Evolutionary conservation across 2,797 vertebrate species (phyloP).

Genomic region (Glyptemys insculpta): DNA sequence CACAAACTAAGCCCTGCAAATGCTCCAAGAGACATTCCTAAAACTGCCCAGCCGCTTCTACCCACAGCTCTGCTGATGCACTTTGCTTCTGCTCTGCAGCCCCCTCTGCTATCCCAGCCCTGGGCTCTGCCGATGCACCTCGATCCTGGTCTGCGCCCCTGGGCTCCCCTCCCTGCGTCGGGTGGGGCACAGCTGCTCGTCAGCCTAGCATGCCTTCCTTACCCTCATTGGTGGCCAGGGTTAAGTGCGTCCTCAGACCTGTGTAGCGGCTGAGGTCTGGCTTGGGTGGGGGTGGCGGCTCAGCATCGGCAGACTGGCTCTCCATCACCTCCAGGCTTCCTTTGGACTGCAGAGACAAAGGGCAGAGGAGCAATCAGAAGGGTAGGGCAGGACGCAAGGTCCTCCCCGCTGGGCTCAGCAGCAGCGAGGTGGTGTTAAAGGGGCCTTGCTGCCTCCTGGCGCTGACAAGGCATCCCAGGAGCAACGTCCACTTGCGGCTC

Average conservation of each 20-base stretch:
- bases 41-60: neutral
- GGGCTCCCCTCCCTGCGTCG: conserved; percentile 20
- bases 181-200: neutral
- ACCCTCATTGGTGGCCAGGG: conserved; percentile 83
- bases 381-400: neutral
- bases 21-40: fast-evolving
- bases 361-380: conserved; percentile 22
- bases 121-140: neutral
- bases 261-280: conserved; percentile 92
- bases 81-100: neutral
- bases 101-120: neutral
- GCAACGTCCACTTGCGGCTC: fast-evolving
- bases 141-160: conserved; percentile 19
- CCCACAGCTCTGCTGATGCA: fast-evolving
- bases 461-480: neutral
- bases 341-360: conserved; percentile 88
- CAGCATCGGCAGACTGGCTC: conserved; percentile 96
- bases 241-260: conserved; percentile 84
- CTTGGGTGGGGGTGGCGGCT: conserved; percentile 96
- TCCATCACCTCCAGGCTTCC: conserved; percentile 95
- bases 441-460: neutral
- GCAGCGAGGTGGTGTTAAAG: fast-evolving
- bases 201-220: conserved; percentile 61
- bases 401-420: neutral
- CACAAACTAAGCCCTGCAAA: neutral